Conservation (phyloP, 2,888 invertebrate species). For the Cataglyphis cursor region DNA sequence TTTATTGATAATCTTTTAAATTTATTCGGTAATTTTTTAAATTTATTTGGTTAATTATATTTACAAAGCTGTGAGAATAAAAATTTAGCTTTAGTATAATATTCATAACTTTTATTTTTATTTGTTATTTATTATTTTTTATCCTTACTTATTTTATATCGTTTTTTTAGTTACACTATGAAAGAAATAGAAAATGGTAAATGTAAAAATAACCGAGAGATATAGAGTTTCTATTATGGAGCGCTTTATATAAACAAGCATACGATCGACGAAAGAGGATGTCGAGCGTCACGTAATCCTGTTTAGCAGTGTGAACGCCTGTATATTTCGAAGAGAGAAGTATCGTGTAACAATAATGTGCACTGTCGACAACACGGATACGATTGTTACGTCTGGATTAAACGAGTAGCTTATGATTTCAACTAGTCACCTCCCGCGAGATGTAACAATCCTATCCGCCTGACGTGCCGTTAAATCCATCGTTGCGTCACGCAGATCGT, state of each 20-base stretch:
- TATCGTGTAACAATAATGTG: slow-evolving; percentile 38
- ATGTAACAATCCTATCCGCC: slow-evolving; percentile 28
- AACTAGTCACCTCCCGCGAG: slow-evolving; percentile 57
- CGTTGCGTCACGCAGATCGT: slow-evolving; percentile 26
- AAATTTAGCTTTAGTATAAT: neutral
- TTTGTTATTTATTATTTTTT: neutral
- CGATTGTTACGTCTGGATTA: slow-evolving; percentile 64
- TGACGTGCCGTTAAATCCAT: slow-evolving; percentile 54
- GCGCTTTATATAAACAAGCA: neutral
- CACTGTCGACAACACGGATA: slow-evolving; percentile 54
- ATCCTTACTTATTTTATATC: neutral
- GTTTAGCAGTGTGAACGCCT: slow-evolving; percentile 26
- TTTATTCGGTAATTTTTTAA: neutral
- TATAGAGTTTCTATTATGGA: slow-evolving; percentile 40
- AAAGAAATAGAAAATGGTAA: neutral
- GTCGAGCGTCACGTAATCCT: slow-evolving; percentile 43
- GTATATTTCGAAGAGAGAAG: slow-evolving; percentile 25
- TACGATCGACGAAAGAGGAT: neutral
- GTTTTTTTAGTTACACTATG: neutral
- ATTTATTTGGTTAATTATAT: neutral
- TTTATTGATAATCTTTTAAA: neutral
- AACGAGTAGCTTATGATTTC: slow-evolving; percentile 61
- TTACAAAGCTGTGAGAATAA: neutral
- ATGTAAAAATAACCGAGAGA: neutral
- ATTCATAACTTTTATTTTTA: neutral